Conservation (phyloP, 2,113 vertebrate species). For the Holacanthus passer region DNA sequence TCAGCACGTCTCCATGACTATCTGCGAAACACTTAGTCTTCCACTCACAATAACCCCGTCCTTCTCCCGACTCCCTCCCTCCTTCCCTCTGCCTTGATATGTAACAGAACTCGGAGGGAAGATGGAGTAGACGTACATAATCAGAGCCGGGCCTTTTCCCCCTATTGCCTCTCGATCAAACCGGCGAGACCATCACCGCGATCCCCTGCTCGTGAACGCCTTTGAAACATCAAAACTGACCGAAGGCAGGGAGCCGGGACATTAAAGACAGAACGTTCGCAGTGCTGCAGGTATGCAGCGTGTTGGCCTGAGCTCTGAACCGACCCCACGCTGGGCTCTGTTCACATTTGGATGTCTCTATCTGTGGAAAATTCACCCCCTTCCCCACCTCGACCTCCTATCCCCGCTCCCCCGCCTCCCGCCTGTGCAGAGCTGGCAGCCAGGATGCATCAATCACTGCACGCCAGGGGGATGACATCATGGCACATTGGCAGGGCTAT, state of each 20-base stretch:
- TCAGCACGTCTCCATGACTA: constrained; percentile 74
- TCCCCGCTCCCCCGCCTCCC: constrained; percentile 56
- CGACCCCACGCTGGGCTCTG: constrained; percentile 65
- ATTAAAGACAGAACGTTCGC: constrained; percentile 41
- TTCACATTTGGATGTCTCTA: constrained; percentile 79
- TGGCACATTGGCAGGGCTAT: constrained; percentile 81
- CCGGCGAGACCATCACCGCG: constrained; percentile 35
- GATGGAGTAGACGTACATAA: constrained; percentile 71
- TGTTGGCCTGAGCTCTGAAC: constrained; percentile 45
- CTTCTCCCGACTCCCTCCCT: constrained; percentile 47
- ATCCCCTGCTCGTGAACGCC: constrained; percentile 49
- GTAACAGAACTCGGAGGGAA: constrained; percentile 74
- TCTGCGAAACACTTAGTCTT: constrained; percentile 76
- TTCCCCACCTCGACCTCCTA: constrained; percentile 50
- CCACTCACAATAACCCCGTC: constrained; percentile 60
- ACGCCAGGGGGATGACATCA: constrained; percentile 84
- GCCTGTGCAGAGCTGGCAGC: constrained; percentile 68
- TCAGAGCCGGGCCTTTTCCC: constrained; percentile 62
- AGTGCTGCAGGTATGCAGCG: constrained; percentile 51
- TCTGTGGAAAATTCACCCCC: constrained; percentile 74
- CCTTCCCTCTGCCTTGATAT: constrained; percentile 62
- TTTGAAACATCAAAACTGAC: constrained; percentile 71
- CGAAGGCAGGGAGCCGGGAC: constrained; percentile 44
- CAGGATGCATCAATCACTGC: constrained; percentile 83
- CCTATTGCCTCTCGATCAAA: constrained; percentile 59